Base-by-base conservation (phyloP, 2,113 vertebrate genomes). In the Phoxinus phoxinus region DNA sequence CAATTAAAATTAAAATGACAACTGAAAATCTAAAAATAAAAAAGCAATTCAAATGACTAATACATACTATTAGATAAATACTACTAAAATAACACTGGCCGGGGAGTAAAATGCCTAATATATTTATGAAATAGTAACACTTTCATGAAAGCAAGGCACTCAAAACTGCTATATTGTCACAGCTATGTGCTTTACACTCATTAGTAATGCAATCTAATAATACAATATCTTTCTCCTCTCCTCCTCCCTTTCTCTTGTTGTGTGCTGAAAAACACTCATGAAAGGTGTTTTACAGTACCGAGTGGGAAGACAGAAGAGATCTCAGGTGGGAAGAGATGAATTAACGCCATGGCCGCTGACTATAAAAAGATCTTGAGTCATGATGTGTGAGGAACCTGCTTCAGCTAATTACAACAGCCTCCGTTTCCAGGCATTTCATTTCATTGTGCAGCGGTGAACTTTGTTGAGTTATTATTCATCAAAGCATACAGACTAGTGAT, bases 311-410 rank as follows among this genome's bases (percentile, higher is more conserved):
- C 32, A 81, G 72, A 23, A 58, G 46, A 58, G 44, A 12, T 37
- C 44, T 44, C 65, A 67, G 53, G 48, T 71, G 83, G 73, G 75
- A 86, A 58, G 53, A 76, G n/a, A 73, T 44, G 44, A 85, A 89
- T 79, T 83, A 86, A 69, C 27, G 44, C 56, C 74, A 80, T 80
- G 53, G n/a, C 67, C 76, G 76, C 77, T 15, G n/a, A 69, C 86
- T 88, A 86, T 88, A 76, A 87, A 89, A 86, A 88, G 84, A 88
- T 58, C 56, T 81, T 88, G 84, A 82, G 37, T 85, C 81, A 86
- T 69, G 84, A 78, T 84, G 84, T 86, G 72, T 51, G 79, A 84
- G 82, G 59, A 84, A 86, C 84, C 83, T 85, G 78, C 74, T 88
- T 88, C 71, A 87, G 78, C 35, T 89, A 84, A 86, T 86, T 86